These are phyloP conservation scores for Cotesia congregata DNA, from an alignment of 2,888 invertebrate genomes.

Conservation along the genomic window DNA sequence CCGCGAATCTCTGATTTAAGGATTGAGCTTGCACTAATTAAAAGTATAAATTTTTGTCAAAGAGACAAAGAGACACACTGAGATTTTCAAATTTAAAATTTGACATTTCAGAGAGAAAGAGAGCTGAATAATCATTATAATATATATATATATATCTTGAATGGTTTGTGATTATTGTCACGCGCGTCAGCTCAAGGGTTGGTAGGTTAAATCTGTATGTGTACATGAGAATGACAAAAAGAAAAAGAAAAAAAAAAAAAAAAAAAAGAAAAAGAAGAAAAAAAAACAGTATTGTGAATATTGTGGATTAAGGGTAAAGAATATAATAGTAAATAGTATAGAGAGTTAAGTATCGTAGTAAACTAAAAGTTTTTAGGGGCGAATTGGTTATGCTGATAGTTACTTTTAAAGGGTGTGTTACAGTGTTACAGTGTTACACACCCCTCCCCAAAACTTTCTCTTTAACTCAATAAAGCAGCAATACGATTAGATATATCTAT, in stretches of 20 bases:
- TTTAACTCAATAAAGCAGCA: slow-evolving; percentile 49
- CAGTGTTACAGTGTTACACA: slow-evolving; percentile 4
- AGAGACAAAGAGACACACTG: not conserved
- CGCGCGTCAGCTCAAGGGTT: slow-evolving; percentile 49
- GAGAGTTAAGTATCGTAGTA: slow-evolving; percentile 8
- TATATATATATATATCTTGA: not conserved
- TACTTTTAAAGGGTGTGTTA: slow-evolving; percentile 34
- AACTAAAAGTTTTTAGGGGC: not conserved
- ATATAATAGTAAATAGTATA: slow-evolving; percentile 6
- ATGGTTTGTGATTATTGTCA: slow-evolving; percentile 39
- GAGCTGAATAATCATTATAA: too few species aligned
- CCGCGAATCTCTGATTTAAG: slow-evolving; percentile 17
- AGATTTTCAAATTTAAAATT: slow-evolving; percentile 28
- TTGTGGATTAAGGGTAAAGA: slow-evolving; percentile 30
- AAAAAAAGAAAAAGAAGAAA: slow-evolving; percentile 6
- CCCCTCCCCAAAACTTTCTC: slow-evolving; percentile 39
- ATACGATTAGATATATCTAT: slow-evolving; percentile 51
- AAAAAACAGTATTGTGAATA: slow-evolving; percentile 47
- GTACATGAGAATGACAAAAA: not conserved
- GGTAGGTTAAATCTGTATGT: slow-evolving; percentile 32
- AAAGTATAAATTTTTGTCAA: slow-evolving; percentile 23
- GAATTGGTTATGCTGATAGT: slow-evolving; percentile 36
- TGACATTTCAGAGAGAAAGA: too few species aligned
- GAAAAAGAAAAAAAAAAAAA: slow-evolving; percentile 20
- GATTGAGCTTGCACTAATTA: slow-evolving; percentile 44